Percentiles rank a stretch among this genome's conserved stretches.
These are phyloP conservation scores for Loris lydekkerianus DNA, from an alignment of 2,797 vertebrate species.

Conservation along the genomic window DNA sequence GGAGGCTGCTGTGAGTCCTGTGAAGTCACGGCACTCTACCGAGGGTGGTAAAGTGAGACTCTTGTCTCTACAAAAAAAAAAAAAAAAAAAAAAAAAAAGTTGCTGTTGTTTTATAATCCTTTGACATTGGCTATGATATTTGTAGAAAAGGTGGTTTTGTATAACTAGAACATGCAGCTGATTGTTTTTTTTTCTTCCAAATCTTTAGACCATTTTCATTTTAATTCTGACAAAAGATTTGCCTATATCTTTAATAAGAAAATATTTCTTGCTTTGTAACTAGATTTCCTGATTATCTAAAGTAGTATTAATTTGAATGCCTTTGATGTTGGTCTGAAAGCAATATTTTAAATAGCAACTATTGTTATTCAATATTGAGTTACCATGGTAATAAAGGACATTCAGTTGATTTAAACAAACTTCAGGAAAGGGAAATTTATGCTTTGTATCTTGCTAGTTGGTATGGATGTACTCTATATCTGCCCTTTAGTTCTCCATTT, in stretches of 20 bases:
- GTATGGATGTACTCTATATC: background rate
- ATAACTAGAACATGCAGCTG: background rate
- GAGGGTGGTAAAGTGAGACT: too few relatives aligned
- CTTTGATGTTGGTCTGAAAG: conserved; percentile 68
- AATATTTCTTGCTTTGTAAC: conserved; percentile 40
- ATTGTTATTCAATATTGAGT: conserved; percentile 68
- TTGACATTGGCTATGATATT: conserved; percentile 6
- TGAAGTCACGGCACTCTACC: too few relatives aligned
- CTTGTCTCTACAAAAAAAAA: background rate
- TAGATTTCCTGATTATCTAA: conserved; percentile 66
- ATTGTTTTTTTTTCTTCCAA: conserved; percentile 3
- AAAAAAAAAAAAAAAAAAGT: too few relatives aligned
- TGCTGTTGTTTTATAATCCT: background rate
- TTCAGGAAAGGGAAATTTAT: conserved; percentile 60
- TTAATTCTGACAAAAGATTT: conserved; percentile 37
- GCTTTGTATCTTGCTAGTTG: conserved; percentile 35
- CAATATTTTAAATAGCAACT: conserved; percentile 69
- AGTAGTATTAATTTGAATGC: conserved; percentile 54
- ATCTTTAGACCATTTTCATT: conserved; percentile 30
- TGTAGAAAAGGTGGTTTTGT: conserved; percentile 23
- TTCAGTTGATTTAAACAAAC: conserved; percentile 70
- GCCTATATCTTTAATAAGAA: conserved; percentile 16
- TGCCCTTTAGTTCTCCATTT: conserved; percentile 43
- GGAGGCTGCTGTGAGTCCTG: too few relatives aligned
- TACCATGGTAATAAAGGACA: conserved; percentile 68